These are phyloP conservation scores for Lepus oiostolus DNA, from an alignment of 2,797 vertebrate genomes.

Conservation along the genomic window DNA sequence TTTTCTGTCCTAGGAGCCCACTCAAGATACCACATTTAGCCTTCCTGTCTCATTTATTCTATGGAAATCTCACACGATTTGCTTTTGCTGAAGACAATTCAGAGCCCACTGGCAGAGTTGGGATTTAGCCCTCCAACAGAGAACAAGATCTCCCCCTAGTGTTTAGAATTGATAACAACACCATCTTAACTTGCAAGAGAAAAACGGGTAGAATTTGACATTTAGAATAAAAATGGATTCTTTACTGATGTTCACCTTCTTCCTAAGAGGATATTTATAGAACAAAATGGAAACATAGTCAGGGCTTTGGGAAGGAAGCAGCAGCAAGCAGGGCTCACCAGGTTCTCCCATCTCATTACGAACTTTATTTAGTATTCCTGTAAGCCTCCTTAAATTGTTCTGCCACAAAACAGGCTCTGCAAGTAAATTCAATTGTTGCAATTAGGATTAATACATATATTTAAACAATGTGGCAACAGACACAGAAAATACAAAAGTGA, in stretches of 20 bases:
- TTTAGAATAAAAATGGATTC: not conserved
- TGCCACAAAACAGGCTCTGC: not conserved
- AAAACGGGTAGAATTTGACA: not conserved
- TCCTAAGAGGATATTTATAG: conserved; percentile 23
- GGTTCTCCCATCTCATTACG: not conserved
- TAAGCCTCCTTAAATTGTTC: not conserved
- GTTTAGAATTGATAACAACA: conserved; percentile 19
- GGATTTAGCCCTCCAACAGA: not conserved
- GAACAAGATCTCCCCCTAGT: conserved; percentile 72
- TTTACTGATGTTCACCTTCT: not conserved
- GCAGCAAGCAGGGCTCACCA: not conserved
- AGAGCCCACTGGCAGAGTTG: not conserved
- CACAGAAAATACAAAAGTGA: not conserved
- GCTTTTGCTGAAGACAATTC: conserved; percentile 11
- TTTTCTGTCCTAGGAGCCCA: not conserved
- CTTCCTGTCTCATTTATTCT: not conserved
- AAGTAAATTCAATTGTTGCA: not conserved
- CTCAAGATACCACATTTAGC: not conserved
- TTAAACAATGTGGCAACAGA: not conserved
- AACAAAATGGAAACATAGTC: not conserved
- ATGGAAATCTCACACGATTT: not conserved
- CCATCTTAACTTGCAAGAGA: not conserved
- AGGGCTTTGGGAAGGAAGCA: not conserved
- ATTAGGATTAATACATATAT: not conserved
- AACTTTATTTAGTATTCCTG: not conserved